phyloP scores from a whole-genome alignment of 2,888 invertebrate species.

The Euzetes globulus region DNA sequence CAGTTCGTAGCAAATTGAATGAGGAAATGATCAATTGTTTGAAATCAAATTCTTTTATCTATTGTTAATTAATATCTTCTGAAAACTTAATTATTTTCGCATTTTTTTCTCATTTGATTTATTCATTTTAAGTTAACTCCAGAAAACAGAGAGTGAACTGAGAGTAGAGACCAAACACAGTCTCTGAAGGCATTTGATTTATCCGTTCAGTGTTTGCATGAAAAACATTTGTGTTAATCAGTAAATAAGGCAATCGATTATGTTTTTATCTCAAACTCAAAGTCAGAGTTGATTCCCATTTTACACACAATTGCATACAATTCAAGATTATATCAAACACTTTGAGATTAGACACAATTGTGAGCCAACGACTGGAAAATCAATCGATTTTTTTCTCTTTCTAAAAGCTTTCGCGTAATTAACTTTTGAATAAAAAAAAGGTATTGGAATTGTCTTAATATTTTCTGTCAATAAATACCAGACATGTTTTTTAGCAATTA shows the following conservation, averaged over 20 bases:
- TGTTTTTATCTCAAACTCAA: neutral
- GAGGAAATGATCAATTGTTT: too few relatives aligned
- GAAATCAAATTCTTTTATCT: too few relatives aligned
- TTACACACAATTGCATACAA: slow-evolving; percentile 1
- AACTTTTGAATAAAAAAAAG: neutral
- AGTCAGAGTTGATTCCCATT: neutral
- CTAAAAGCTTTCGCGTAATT: neutral
- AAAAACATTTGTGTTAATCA: slow-evolving; percentile 5
- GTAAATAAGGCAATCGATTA: neutral
- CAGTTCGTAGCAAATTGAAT: too few relatives aligned
- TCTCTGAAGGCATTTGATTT: neutral
- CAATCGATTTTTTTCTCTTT: neutral
- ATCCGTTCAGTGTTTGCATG: neutral
- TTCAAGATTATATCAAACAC: neutral
- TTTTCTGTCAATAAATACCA: too few relatives aligned
- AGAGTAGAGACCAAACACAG: too few relatives aligned
- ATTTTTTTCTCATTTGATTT: too few relatives aligned
- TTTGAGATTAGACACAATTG: neutral
- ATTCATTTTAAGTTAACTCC: neutral
- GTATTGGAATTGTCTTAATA: neutral
- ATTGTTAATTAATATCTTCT: too few relatives aligned
- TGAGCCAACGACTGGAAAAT: neutral
- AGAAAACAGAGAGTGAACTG: neutral
- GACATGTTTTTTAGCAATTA: too few relatives aligned
- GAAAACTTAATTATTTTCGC: too few relatives aligned